phyloP scores from a whole-genome alignment of 2,888 invertebrate species.

The Xestia rhomboidea region DNA sequence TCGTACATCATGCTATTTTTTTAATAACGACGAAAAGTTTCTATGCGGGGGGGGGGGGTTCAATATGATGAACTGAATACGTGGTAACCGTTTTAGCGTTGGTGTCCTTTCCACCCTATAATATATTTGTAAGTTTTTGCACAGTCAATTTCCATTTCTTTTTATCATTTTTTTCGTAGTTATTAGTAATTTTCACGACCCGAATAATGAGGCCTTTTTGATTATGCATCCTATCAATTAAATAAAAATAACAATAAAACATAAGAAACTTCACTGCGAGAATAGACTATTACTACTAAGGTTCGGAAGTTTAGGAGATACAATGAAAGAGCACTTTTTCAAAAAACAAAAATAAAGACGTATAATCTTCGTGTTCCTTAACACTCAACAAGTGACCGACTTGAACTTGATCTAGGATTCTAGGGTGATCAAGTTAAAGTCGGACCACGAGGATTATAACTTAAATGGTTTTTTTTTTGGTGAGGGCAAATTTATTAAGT shows the following conservation, averaged over 20 bases:
- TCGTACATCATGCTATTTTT: too few species aligned
- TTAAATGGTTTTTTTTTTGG: neutral
- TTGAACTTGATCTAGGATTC: neutral
- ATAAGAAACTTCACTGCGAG: neutral
- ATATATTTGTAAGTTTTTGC: conserved; percentile 14
- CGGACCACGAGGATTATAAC: neutral
- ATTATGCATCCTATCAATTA: neutral
- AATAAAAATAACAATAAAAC: neutral
- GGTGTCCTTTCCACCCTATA: too few species aligned
- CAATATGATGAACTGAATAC: too few species aligned
- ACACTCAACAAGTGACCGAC: neutral
- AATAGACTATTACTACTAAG: neutral
- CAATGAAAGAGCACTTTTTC: neutral
- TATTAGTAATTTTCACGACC: neutral
- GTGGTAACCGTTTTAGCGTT: too few species aligned
- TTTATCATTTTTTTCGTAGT: neutral
- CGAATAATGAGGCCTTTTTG: neutral
- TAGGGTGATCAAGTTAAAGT: neutral
- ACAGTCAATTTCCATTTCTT: neutral
- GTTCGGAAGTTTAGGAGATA: neutral
- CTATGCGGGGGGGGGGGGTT: too few species aligned
- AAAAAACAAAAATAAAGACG: neutral
- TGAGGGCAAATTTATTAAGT: neutral
- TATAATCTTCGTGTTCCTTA: neutral
- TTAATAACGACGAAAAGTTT: too few species aligned